Evolutionary conservation across 2,888 invertebrate genomes (phyloP).

Genomic region (Laspeyria flexula): DNA sequence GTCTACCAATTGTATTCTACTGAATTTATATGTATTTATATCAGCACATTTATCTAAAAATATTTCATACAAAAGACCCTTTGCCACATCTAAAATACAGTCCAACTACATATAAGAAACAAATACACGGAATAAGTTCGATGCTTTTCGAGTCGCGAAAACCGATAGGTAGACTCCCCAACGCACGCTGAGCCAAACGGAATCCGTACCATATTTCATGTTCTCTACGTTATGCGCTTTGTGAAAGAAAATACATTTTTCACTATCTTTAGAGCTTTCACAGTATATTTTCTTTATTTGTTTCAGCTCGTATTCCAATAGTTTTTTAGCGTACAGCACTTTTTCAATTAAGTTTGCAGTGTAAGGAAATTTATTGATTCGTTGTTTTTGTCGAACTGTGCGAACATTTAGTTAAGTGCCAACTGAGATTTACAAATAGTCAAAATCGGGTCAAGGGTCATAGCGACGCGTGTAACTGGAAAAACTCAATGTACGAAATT

Average conservation of each 20-base stretch:
- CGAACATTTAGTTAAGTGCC: constrained; percentile 9
- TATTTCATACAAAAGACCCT: constrained; percentile 13
- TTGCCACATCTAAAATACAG: constrained; percentile 54
- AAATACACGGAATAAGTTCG: constrained; percentile 75
- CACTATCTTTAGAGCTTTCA: constrained; percentile 77
- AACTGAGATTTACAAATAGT: constrained; percentile 11
- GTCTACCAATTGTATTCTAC: too few relatives aligned
- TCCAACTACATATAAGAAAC: constrained; percentile 63
- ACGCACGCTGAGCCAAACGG: constrained; percentile 78
- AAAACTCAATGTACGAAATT: constrained; percentile 64
- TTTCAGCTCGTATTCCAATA: constrained; percentile 51
- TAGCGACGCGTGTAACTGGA: constrained; percentile 32
- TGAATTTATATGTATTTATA: too few relatives aligned
- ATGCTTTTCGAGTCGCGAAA: constrained; percentile 75
- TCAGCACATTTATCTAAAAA: neutral
- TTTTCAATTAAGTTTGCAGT: constrained; percentile 27
- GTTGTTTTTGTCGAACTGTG: neutral
- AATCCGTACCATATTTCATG: constrained; percentile 84
- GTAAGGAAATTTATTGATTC: constrained; percentile 10
- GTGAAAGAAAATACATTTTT: constrained; percentile 85
- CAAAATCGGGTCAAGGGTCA: constrained; percentile 27
- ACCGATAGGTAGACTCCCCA: constrained; percentile 74
- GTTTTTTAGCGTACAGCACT: constrained; percentile 30
- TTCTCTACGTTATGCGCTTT: constrained; percentile 81
- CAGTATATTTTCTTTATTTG: constrained; percentile 69